Evolutionary conservation across 2,888 invertebrate species (phyloP), one percentile per base, ranked within the genome.

Genomic region (Eustalomyia histrio): DNA sequence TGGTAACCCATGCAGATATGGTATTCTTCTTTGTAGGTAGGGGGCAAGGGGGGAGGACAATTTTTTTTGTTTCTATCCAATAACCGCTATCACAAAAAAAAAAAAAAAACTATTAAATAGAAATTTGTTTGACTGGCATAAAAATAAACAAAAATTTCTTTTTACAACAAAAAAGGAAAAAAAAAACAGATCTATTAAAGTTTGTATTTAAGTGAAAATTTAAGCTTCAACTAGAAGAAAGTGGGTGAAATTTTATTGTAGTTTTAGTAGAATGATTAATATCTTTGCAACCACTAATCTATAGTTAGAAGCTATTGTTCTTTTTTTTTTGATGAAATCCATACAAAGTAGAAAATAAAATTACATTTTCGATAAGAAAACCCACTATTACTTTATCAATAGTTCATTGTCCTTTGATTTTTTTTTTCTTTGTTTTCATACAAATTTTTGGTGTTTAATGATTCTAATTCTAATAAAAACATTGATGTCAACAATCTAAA

Each of bases 301-400:
- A 47, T 47, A n/a, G n/a, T 47, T n/a, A 47, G 6, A 10, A n/a
- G 1, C 8, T 35, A 14, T n/a, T n/a, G n/a, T n/a, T n/a, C n/a
- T n/a, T 43, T 43, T 14, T 5, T 1, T 14, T n/a, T n/a, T n/a
- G 6, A n/a, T 47, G 16, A 1, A 47, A 47, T 14, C 1, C n/a
- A 47, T 14, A n/a, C 14, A 43, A 35, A 35, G 8, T 39, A 12
- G 39, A 12, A 39, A 39, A 39, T 39, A 12, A 14, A 29, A 6
- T 7, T 6, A 1, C 7, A 29, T 29, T 12, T 10, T 12, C 6
- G 35, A 35, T 39, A 12, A 14, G 39, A 39, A 39, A 3, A 72
- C 18, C 60, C 65, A 72, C 55, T 78, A 79, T 73, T 79, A 61
- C 67, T 73, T 79, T 67, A 73, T 79, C 72, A 67, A 39, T 53